Conservation (phyloP, 2,888 invertebrate species). For the Deilephila porcellus region DNA sequence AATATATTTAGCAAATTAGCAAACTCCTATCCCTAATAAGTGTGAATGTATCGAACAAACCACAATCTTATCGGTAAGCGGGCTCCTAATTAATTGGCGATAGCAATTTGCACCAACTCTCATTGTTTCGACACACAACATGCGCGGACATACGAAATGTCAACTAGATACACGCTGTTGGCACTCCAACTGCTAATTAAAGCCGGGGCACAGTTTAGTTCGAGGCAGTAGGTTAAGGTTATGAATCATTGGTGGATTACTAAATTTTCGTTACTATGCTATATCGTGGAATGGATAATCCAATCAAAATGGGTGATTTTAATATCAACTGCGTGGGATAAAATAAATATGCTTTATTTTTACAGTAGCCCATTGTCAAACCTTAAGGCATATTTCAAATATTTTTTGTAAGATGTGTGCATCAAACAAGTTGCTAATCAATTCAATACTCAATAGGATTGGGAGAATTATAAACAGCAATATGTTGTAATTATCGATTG, state of each 20-base stretch:
- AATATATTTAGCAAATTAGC: not conserved
- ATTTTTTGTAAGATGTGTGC: too few species aligned
- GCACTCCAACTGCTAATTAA: slow-evolving; percentile 70
- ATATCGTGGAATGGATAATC: too few species aligned
- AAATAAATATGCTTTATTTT: too few species aligned
- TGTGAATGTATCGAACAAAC: slow-evolving; percentile 9
- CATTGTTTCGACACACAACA: slow-evolving; percentile 66
- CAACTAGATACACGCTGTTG: slow-evolving; percentile 66
- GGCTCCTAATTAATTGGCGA: slow-evolving; percentile 70
- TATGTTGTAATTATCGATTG: too few species aligned
- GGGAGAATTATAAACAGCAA: too few species aligned
- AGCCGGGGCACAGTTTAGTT: slow-evolving; percentile 41
- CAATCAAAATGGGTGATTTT: too few species aligned
- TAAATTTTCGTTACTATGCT: not conserved
- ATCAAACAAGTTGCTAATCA: too few species aligned
- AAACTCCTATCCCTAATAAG: slow-evolving; percentile 28
- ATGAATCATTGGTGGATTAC: not conserved
- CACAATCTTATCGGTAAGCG: slow-evolving; percentile 38
- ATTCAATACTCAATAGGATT: too few species aligned
- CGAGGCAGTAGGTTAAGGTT: slow-evolving; percentile 27
- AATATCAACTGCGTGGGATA: too few species aligned
- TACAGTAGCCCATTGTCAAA: too few species aligned
- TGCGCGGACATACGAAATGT: slow-evolving; percentile 72
- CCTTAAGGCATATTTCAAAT: too few species aligned
- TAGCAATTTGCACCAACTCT: slow-evolving; percentile 68